Evolutionary conservation across 1,140 invertebrate species (phyloP).

Genomic region (Lepidurus apus): DNA sequence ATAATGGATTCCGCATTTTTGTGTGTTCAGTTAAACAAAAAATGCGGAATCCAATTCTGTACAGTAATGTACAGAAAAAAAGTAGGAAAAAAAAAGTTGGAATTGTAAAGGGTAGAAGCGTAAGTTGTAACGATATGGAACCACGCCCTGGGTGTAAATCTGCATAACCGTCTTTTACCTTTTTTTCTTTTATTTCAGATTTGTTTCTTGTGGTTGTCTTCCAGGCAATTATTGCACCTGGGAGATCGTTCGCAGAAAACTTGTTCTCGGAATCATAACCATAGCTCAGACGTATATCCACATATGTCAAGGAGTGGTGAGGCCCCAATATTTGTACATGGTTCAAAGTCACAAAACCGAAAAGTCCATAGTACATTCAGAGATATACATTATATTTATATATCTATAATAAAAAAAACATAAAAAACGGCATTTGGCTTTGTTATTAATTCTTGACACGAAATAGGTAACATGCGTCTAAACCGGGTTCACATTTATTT

Average conservation of each 20-base stretch:
- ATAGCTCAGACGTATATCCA: background rate
- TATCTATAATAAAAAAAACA: too few species aligned
- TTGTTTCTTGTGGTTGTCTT: background rate
- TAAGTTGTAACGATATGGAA: background rate
- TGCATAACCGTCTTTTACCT: background rate
- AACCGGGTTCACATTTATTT: too few species aligned
- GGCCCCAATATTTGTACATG: too few species aligned
- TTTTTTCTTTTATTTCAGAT: background rate
- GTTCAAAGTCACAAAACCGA: too few species aligned
- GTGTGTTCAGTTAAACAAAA: too few species aligned
- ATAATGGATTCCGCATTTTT: too few species aligned
- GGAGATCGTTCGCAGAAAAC: background rate
- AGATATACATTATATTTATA: too few species aligned
- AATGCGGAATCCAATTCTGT: too few species aligned
- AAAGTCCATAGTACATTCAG: too few species aligned
- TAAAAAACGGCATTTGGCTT: too few species aligned
- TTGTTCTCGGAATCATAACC: background rate
- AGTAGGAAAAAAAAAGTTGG: background rate
- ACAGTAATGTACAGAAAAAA: background rate
- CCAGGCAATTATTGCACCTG: slow-evolving; percentile 7
- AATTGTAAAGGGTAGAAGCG: background rate
- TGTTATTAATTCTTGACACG: too few species aligned
- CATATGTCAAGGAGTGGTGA: background rate
- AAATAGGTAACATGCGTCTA: too few species aligned
- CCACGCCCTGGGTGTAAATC: background rate